A percentile compares a stretch with the other conserved stretches of the same genome.
Evolutionary conservation across 2,113 vertebrate species (phyloP).

Genomic region (Prochilodus magdalenae): DNA sequence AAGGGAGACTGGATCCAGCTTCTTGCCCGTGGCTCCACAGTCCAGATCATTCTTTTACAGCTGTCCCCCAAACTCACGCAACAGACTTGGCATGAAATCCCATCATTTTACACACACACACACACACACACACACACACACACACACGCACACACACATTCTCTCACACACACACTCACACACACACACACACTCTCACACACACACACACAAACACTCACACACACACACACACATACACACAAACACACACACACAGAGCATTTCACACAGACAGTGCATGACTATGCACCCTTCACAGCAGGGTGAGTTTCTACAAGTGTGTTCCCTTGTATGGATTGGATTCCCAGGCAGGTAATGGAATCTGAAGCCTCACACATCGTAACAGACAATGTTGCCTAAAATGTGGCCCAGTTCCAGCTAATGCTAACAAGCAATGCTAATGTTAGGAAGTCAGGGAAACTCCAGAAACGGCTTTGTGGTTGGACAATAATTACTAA

Average conservation of each 20-base stretch:
- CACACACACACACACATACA: not conserved
- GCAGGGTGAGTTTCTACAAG: not conserved
- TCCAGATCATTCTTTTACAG: slow-evolving; percentile 31
- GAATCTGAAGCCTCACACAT: no score
- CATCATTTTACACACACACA: not conserved
- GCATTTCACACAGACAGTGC: no score
- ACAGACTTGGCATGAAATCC: not conserved
- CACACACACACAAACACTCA: not conserved
- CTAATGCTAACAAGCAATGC: no score
- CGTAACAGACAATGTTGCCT: no score
- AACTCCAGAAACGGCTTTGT: no score
- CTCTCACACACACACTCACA: no score
- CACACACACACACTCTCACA: not conserved
- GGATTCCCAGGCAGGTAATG: not conserved
- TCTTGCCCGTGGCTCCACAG: not conserved
- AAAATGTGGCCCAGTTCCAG: no score
- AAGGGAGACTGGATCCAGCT: slow-evolving; percentile 1
- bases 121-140: not conserved
- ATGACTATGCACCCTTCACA: not conserved
- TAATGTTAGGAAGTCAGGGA: no score
- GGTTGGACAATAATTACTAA: no score
- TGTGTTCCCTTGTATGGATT: not conserved
- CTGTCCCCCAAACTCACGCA: not conserved
- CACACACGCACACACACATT: not conserved
- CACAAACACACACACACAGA: not conserved